phyloP scores from a whole-genome alignment of 1,140 invertebrate genomes.

The Spodoptera frugiperda region DNA sequence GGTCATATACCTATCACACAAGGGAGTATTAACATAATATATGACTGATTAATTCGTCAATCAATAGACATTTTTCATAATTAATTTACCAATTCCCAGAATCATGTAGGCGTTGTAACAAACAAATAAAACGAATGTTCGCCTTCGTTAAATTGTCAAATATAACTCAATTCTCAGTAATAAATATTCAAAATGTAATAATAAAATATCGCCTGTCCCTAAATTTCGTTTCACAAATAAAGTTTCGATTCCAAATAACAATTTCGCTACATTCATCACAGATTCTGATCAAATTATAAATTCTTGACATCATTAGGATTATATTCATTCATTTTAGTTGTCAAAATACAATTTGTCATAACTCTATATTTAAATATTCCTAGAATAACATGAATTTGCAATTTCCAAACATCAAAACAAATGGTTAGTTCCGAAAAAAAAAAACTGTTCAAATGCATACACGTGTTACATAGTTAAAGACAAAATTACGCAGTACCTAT shows the following conservation, averaged over 20 bases:
- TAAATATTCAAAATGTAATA: constrained; percentile 3
- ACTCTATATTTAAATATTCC: not conserved
- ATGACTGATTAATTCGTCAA: constrained; percentile 9
- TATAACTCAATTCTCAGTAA: not conserved
- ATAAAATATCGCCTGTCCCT: constrained; percentile 3
- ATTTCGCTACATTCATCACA: constrained; percentile 6
- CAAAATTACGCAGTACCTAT: not conserved
- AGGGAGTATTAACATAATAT: constrained; percentile 11
- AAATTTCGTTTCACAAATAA: constrained; percentile 11
- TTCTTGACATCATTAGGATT: constrained; percentile 13
- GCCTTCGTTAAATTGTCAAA: not conserved
- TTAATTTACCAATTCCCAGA: not conserved
- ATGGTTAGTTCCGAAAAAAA: not conserved
- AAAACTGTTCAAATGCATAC: not conserved
- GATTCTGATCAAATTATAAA: constrained; percentile 23
- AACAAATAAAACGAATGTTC: constrained; percentile 5
- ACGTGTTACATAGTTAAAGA: not conserved
- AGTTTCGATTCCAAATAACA: not conserved
- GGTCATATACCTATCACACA: not conserved
- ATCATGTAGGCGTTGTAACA: not conserved
- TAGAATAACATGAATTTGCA: not conserved
- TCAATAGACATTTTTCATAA: constrained; percentile 17
- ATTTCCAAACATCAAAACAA: not conserved
- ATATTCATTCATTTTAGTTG: constrained; percentile 1
- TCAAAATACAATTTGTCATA: not conserved